Evolutionary conservation across 1,140 invertebrate species (phyloP).

Genomic region (Drosophila tropicalis): DNA sequence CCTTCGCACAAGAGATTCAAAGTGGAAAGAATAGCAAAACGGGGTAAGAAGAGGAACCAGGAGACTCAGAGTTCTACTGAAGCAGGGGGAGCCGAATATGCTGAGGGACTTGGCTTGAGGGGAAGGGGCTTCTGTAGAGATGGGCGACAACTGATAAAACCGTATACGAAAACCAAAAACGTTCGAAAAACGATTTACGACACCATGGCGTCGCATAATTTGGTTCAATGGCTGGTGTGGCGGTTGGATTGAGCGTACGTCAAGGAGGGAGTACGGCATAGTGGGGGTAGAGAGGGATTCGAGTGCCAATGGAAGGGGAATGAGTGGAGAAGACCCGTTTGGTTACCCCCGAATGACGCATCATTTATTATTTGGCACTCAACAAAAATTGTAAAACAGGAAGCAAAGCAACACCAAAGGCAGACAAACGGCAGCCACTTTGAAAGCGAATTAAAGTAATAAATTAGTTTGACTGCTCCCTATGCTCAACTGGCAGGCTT

Average conservation of each 20-base stretch:
- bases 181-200: slow-evolving; percentile 68
- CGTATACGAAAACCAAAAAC: slow-evolving; percentile 47
- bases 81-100: too few species aligned
- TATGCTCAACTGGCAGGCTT: slow-evolving; percentile 39
- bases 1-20: slow-evolving; percentile 15
- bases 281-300: too few species aligned
- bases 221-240: slow-evolving; percentile 37
- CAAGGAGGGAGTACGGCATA: too few species aligned
- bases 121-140: background rate
- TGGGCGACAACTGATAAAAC: slow-evolving; percentile 36
- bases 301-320: background rate
- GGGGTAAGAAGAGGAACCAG: slow-evolving; percentile 41
- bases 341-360: slow-evolving; percentile 51
- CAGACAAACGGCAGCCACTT: slow-evolving; percentile 67
- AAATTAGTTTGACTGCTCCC: slow-evolving; percentile 60
- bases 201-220: slow-evolving; percentile 65
- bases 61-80: background rate
- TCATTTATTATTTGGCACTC: slow-evolving; percentile 69
- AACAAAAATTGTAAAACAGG: slow-evolving; percentile 67
- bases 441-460: slow-evolving; percentile 69
- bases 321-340: slow-evolving; percentile 10
- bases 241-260: background rate
- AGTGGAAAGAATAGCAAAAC: slow-evolving; percentile 30
- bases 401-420: slow-evolving; percentile 22
- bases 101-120: background rate